Percentiles rank a stretch among this genome's conserved stretches.
Evolutionary conservation across 2,113 vertebrate species (phyloP).

Genomic region (Ceratotherium simum): DNA sequence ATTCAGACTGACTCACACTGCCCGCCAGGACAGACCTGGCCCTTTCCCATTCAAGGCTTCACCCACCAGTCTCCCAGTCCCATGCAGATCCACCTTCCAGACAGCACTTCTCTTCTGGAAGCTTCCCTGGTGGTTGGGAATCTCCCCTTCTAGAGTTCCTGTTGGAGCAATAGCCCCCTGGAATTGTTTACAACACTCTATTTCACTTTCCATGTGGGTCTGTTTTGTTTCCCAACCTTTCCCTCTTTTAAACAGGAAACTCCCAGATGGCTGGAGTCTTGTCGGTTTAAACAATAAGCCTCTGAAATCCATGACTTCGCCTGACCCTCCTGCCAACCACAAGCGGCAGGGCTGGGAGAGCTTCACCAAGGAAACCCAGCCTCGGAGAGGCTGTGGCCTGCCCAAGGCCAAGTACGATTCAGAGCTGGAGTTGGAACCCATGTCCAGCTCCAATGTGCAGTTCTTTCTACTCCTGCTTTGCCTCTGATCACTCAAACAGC

Average conservation of each 20-base stretch:
- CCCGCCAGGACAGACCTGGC: not conserved
- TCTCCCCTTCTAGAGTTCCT: not conserved
- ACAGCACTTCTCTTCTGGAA: not conserved
- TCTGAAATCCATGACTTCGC: slow-evolving; percentile 59
- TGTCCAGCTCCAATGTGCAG: not conserved
- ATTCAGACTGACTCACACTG: slow-evolving; percentile 17
- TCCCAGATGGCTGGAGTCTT: slow-evolving; percentile 20
- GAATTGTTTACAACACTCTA: slow-evolving; percentile 59
- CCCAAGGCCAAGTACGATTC: not conserved
- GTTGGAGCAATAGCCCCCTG: not conserved
- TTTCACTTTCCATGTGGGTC: slow-evolving; percentile 28
- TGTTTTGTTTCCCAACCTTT: slow-evolving; percentile 23
- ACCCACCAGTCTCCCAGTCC: not conserved
- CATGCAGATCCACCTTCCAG: not conserved
- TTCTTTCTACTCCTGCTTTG: not conserved
- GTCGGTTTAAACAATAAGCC: slow-evolving; percentile 56
- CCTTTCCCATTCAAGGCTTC: not conserved
- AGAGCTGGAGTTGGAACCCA: not conserved
- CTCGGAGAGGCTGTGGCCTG: not conserved
- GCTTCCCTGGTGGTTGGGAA: not conserved
- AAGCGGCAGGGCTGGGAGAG: not conserved
- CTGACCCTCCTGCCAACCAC: not conserved
- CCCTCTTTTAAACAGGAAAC: slow-evolving; percentile 73
- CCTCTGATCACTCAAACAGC: not conserved
- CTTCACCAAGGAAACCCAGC: not conserved